These are phyloP conservation scores for Chrysogorgia sp. DNA, from an alignment of 92 coral and sea anemone genomes.

Conservation along the genomic window DNA sequence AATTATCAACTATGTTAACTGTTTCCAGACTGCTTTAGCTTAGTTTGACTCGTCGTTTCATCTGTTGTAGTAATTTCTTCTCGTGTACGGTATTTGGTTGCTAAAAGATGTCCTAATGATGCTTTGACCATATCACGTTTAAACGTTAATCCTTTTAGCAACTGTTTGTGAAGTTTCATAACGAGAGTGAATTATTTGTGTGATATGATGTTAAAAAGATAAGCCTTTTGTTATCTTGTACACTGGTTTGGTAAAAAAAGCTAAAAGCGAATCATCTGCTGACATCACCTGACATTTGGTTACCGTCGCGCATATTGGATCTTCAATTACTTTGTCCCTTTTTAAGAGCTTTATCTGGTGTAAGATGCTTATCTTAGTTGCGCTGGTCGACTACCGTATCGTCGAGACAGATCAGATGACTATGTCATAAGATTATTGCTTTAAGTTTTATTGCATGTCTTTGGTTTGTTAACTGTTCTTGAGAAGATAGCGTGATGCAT, in stretches of 20 bases:
- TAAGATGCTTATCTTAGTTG: not conserved
- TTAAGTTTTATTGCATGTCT: no score
- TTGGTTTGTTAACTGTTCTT: no score
- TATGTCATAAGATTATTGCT: not conserved
- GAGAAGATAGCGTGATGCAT: no score
- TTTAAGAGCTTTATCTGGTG: no score
- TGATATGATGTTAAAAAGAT: no score
- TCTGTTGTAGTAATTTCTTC: conserved; percentile 22
- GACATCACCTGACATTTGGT: no score
- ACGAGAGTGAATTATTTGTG: not conserved
- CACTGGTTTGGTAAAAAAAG: no score
- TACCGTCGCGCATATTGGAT: no score
- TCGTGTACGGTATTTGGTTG: conserved; percentile 33
- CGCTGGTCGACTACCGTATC: not conserved
- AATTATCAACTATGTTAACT: conserved; percentile 30
- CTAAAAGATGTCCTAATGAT: not conserved
- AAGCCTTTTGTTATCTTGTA: no score
- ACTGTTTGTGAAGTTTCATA: not conserved
- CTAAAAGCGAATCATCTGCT: no score
- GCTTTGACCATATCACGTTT: conserved; percentile 9
- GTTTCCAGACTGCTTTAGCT: not conserved
- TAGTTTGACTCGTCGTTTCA: conserved; percentile 15
- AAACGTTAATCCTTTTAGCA: conserved; percentile 16
- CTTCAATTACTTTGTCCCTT: no score
- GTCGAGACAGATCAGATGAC: not conserved